These are phyloP conservation scores for Hyppa rectilinea DNA, from an alignment of 2,888 invertebrate genomes.

Conservation along the genomic window DNA sequence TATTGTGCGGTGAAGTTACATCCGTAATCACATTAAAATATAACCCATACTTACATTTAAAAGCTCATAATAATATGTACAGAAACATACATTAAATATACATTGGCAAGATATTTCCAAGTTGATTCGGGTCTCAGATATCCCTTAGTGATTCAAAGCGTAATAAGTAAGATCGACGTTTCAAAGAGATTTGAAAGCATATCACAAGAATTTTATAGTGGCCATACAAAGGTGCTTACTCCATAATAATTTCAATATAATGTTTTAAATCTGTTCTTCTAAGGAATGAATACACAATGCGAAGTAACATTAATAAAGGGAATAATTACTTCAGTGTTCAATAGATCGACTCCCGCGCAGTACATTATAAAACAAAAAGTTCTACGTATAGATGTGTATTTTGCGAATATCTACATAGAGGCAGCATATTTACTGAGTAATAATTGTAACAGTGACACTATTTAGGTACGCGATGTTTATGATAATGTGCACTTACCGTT, in stretches of 20 bases:
- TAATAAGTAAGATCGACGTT: not conserved
- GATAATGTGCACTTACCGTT: slow-evolving; percentile 79
- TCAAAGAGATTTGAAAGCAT: not conserved
- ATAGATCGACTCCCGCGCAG: slow-evolving; percentile 65
- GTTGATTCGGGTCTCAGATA: not conserved
- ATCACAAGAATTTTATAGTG: slow-evolving; percentile 5
- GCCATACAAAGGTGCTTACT: slow-evolving; percentile 11
- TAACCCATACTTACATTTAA: no score
- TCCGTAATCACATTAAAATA: no score
- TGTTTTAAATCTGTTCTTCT: not conserved
- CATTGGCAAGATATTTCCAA: not conserved
- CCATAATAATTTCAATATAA: slow-evolving; percentile 8
- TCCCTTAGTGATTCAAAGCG: not conserved
- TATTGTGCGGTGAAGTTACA: slow-evolving; percentile 72
- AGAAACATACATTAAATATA: no score
- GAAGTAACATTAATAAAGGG: slow-evolving; percentile 60
- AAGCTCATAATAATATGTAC: no score
- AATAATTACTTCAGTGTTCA: slow-evolving; percentile 58
- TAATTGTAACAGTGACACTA: slow-evolving; percentile 75
- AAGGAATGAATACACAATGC: slow-evolving; percentile 21
- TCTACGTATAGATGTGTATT: slow-evolving; percentile 85
- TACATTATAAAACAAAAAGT: slow-evolving; percentile 75
- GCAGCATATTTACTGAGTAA: slow-evolving; percentile 86
- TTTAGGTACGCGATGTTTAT: slow-evolving; percentile 78
- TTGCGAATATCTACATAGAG: slow-evolving; percentile 89